Conservation (phyloP, 92 coral and sea anemone species). For the Pocillopora grandis region DNA sequence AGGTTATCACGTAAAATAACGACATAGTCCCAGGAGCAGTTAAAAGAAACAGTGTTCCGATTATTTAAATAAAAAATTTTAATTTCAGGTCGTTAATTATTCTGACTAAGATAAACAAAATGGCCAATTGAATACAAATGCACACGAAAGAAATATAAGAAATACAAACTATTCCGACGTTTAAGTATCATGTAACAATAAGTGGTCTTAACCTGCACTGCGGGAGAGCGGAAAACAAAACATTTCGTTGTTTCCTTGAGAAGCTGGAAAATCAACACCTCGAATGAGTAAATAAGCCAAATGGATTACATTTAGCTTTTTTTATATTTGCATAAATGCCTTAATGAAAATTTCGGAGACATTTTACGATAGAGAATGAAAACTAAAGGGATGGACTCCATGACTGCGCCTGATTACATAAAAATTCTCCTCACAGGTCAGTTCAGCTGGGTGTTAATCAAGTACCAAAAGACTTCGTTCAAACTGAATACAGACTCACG, state of each 20-base stretch:
- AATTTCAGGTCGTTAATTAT: neutral
- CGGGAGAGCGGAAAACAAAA: constrained; percentile 13
- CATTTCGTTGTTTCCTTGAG: constrained; percentile 1
- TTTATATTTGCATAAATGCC: constrained; percentile 31
- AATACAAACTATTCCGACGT: neutral
- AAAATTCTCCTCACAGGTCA: neutral
- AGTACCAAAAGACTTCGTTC: constrained; percentile 19
- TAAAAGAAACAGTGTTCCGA: no score
- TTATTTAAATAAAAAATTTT: neutral
- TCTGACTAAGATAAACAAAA: neutral
- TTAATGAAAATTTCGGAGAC: constrained; percentile 13
- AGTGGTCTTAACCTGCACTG: neutral
- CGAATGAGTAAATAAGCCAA: constrained; percentile 12
- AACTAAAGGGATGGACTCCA: neutral
- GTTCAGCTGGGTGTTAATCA: constrained; percentile 14
- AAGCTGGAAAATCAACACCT: constrained; percentile 24
- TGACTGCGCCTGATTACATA: neutral
- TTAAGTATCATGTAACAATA: neutral
- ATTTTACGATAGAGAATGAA: neutral
- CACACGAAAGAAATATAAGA: neutral
- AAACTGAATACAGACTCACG: neutral
- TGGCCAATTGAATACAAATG: neutral
- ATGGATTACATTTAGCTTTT: constrained; percentile 23
- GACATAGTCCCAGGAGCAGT: no score
- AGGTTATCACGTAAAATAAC: no score